Evolutionary conservation across 2,113 vertebrate genomes (phyloP), one percentile per base, ranked within the genome.

Genomic region (Plecotus auritus): DNA sequence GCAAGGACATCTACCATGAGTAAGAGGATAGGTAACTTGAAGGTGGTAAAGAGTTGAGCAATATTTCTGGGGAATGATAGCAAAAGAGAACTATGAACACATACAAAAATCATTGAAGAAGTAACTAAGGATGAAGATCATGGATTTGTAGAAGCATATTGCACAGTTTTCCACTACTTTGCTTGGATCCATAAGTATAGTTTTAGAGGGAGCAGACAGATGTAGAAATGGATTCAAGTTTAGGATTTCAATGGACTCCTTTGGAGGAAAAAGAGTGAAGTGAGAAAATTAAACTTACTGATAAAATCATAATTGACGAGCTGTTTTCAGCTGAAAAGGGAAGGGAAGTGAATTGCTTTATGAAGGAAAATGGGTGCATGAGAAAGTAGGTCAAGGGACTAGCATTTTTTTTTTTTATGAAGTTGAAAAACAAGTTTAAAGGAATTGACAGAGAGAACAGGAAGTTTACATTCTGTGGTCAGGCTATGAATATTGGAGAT

Each of bases 381-480:
- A 26, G 56, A 37, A 87, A 87, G 30, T 61, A 67, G 80, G 26
- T 77, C 59, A 94, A 80, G 45, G 59, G 76, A 51, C 30, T 83
- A 49, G 35, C 9, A 20, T 22, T 91, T 4, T 76, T 61, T 17
- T 82, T 56, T 51, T 84, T 59, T 2, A 78, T 59, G 87, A 95
- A 74, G 66, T 84, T 92, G 92, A 78, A 92, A 94, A 91, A 93
- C 95, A 82, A 91, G 95, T 94, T 96, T 81, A 87, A 91, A 91
- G 67, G n/a, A 87, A 88, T 67, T 72, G 45, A 76, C 67, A 73
- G 47, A 78, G 61, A n/a, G 82, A 93, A 51, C 92, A 82, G 90
- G 93, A 97, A 92, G 87, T 90, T 95, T 88, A 88, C 32, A 90
- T 78, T 96, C 72, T 90, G 54, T 83, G 88, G 96, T 93, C 92